A percentile compares a stretch with the other conserved stretches of the same genome.
Conservation (phyloP, 2,113 vertebrate species). For the Vulpes vulpes region DNA sequence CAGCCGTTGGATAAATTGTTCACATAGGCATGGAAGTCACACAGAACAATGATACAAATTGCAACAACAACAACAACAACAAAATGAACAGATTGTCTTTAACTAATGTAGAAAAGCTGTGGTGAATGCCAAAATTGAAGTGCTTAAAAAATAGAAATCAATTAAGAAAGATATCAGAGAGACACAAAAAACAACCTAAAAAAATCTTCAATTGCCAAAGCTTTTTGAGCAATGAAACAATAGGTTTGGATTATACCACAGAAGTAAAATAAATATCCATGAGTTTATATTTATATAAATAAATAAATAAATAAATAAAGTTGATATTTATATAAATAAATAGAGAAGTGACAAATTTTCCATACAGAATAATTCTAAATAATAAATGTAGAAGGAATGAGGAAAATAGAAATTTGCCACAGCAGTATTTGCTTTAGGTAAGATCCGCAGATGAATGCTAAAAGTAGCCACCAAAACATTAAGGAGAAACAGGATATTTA, state of each 20-base stretch:
- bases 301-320: background rate
- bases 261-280: background rate
- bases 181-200: background rate
- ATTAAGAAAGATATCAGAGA: background rate
- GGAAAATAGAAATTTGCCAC: background rate
- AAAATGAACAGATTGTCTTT: background rate
- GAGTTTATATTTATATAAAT: background rate
- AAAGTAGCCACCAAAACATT: background rate
- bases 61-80: background rate
- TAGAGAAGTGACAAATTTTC: background rate
- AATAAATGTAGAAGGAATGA: slow-evolving; percentile 2
- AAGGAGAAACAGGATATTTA: background rate
- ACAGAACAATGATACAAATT: background rate
- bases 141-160: background rate
- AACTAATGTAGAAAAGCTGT: background rate
- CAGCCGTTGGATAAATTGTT: background rate
- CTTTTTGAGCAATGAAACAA: slow-evolving; percentile 20
- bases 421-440: background rate
- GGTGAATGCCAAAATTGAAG: background rate
- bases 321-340: no score
- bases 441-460: background rate
- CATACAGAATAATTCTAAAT: slow-evolving; percentile 14
- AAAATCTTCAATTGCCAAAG: background rate
- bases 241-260: background rate
- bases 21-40: background rate